Percentiles rank a stretch among this genome's conserved stretches.
Evolutionary conservation across 2,888 invertebrate genomes (phyloP).

Genomic region (Brachyopa scutellaris): DNA sequence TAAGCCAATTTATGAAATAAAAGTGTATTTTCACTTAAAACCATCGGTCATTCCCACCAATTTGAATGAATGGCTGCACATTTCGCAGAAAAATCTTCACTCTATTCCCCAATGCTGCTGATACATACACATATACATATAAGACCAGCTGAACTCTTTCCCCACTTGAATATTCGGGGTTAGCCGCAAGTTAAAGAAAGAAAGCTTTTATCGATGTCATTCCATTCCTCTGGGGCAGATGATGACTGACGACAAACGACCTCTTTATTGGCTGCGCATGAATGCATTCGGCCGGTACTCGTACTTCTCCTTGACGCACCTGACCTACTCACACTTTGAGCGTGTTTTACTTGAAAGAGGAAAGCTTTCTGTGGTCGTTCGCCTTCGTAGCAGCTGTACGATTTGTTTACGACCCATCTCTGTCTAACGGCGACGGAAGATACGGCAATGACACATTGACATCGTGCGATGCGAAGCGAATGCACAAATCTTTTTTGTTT

Average conservation of each 20-base stretch:
- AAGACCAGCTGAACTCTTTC: conserved; percentile 7
- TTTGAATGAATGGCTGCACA: neutral
- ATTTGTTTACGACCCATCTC: conserved; percentile 73
- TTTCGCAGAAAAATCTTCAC: conserved; percentile 2
- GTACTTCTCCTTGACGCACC: conserved; percentile 56
- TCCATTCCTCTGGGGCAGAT: neutral
- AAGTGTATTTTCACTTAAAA: neutral
- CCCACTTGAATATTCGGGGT: conserved; percentile 34
- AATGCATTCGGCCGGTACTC: conserved; percentile 59
- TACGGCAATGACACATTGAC: conserved; percentile 58
- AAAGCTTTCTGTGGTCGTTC: conserved; percentile 38
- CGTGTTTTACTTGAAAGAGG: conserved; percentile 7
- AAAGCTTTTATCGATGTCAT: neutral
- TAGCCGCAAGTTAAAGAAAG: conserved; percentile 19
- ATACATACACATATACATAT: neutral
- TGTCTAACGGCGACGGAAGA: conserved; percentile 67
- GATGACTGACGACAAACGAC: conserved; percentile 23
- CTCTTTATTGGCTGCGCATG: conserved; percentile 58
- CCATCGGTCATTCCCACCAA: neutral
- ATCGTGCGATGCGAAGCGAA: conserved; percentile 46
- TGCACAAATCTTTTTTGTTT: conserved; percentile 67
- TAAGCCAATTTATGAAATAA: conserved; percentile 9
- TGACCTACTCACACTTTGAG: conserved; percentile 66
- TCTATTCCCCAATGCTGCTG: neutral
- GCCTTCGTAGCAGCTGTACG: conserved; percentile 56